Evolutionary conservation across 1,140 invertebrate species (phyloP), one percentile per base, ranked within the genome.

Genomic region (Heterodera carotae): DNA sequence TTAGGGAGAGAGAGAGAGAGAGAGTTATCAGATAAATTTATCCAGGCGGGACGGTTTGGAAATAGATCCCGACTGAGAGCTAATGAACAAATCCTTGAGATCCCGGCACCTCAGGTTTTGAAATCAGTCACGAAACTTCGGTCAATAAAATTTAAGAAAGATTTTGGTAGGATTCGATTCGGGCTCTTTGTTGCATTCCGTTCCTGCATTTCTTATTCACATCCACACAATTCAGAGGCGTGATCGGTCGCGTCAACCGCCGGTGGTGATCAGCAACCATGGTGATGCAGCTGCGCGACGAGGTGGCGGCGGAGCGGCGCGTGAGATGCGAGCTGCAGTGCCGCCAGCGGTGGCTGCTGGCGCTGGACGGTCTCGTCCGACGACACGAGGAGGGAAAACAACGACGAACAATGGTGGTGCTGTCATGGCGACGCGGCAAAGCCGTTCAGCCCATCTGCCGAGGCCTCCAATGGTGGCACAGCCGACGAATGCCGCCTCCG

Each of bases 341-440:
- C 33, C 25, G 48, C 15, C 81, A 79, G 76, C 31, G 79, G 71
- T 43, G 39, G n/a, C 15, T 0, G 27, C 22, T 43, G 53, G 33
- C 8, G 66, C n/a, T 8, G 27, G 70, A 25, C 56, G 73, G 39
- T 27, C 4, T 15, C 27, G 73, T 60, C 48, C 59, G 60, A 60
- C 48, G 18, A 66, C 27, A 22, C 59, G 69, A 12, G 27, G 18
- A 76, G 34, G 15, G 39, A 67, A 25, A 29, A 66, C 62, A 33
- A 27, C 48, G 0, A 22, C 48, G 15, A 75, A 10, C 71, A 27
- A 15, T 27, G 33, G 18, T 72, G 76, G n/a, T 53, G 53, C 27
- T 72, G 18, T 22, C 15, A 22, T 22, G 18, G 12, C 48, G 15
- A 4, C 48, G 18, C 48, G 48, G 22, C 12, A 12, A 18, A 56